Base-by-base conservation (phyloP, 1,140 invertebrate genomes). In the Drosophila ambigua region DNA sequence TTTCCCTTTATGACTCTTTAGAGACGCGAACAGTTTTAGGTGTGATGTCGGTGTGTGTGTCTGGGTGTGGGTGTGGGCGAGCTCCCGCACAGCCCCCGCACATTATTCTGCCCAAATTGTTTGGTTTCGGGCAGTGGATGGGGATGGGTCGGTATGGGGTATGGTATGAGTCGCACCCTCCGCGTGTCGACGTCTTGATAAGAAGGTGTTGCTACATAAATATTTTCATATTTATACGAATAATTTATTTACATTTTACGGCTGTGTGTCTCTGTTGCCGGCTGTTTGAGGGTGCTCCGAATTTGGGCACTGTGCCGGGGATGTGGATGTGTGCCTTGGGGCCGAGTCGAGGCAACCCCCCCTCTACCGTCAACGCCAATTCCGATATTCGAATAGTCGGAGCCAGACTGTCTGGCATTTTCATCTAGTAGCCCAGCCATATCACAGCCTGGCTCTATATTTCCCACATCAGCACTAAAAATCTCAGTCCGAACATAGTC, bases 1-100 rank as follows among this genome's bases (percentile, higher is more conserved):
- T 87, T 88, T 87, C 75, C 83, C 82, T 88, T 87, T 87, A 87
- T 54, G 82, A 76, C 78, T 88, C 83, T 83, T 87, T 61, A 62
- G 82, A 87, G 83, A 87, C 67, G 44, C 39, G 26, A 43, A 66
- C 72, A 75, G 49, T 75, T 68, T 71, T 53, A 59, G 55, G 74
- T 76, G 80, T 77, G 72, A 64, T 66, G 46, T 31, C 31, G 2
- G 31, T 31, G 31, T 9, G 26, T 28, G 26, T 28, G 26, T n/a
- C n/a, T 28, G n/a, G 53, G 48, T 50, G 1, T 16, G 20, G 9
- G 41, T 24, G 54, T 20, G 49, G 45, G 9, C 31, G 23, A 20
- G 5, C 7, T 31, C 15, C 23, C n/a, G 35, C 11, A 13, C 15
- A 26, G 44, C 28, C 26, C 43, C 41, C 54, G 11, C 28, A 8